These are phyloP conservation scores for Polydrusus cervinus DNA, from an alignment of 2,888 invertebrate species.

Conservation along the genomic window DNA sequence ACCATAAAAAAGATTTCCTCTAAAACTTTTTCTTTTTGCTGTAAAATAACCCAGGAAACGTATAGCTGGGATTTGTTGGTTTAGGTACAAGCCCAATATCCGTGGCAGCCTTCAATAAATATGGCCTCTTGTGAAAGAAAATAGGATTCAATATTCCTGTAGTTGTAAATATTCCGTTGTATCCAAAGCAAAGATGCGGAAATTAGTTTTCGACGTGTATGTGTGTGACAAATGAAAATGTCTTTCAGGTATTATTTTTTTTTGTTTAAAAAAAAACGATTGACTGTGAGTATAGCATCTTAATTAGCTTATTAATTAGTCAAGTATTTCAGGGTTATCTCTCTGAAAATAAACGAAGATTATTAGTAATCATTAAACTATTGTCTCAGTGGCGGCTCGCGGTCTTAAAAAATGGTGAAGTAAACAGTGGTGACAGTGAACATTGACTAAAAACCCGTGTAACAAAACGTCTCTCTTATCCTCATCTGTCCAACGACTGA, in stretches of 20 bases:
- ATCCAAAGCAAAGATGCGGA: conserved; percentile 27
- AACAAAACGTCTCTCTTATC: too few relatives aligned
- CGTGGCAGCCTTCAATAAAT: conserved; percentile 38
- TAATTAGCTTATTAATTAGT: too few relatives aligned
- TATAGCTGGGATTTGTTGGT: conserved; percentile 45
- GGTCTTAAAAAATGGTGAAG: too few relatives aligned
- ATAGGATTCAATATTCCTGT: conserved; percentile 38
- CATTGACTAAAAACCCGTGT: too few relatives aligned
- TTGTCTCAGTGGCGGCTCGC: too few relatives aligned
- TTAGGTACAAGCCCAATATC: conserved; percentile 32
- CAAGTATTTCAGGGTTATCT: neutral
- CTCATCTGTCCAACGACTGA: too few relatives aligned
- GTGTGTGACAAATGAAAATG: conserved; percentile 15
- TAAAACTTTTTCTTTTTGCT: neutral
- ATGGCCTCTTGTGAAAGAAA: conserved; percentile 33
- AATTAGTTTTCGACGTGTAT: conserved; percentile 37
- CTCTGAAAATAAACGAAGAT: neutral
- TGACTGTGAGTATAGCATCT: too few relatives aligned
- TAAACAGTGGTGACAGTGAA: too few relatives aligned
- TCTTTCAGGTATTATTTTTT: neutral
- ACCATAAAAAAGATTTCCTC: conserved; percentile 16
- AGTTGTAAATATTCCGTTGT: conserved; percentile 41
- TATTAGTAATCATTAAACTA: neutral
- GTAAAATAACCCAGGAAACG: conserved; percentile 32
- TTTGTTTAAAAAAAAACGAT: neutral